phyloP scores from a whole-genome alignment of 1,140 invertebrate genomes.

The Euwallacea similis region DNA sequence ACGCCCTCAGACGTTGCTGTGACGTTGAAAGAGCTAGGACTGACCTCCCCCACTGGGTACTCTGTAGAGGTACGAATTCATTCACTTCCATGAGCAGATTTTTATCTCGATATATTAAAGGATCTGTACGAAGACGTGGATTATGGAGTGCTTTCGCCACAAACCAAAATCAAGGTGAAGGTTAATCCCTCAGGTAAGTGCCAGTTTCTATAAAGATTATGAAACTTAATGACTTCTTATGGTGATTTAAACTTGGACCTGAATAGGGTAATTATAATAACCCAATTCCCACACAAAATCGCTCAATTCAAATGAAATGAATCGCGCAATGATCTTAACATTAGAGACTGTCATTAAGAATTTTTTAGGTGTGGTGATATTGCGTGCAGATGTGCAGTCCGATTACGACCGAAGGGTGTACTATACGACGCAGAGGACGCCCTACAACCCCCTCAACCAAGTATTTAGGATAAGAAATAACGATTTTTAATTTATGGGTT shows the following conservation, averaged over 20 bases:
- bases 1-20: conserved; percentile 87
- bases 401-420: conserved; percentile 60
- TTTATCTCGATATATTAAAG: conserved; percentile 55
- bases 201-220: too few species aligned
- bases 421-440: conserved; percentile 58
- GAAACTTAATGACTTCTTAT: neutral
- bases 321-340: neutral
- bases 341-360: neutral
- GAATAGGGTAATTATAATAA: neutral
- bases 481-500: conserved; percentile 44
- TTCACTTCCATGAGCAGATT: neutral
- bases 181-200: conserved; percentile 87
- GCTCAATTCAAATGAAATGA: neutral
- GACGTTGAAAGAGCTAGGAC: conserved; percentile 78
- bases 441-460: conserved; percentile 65
- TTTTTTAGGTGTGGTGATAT: conserved; percentile 72
- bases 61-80: conserved; percentile 70
- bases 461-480: conserved; percentile 58
- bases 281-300: neutral
- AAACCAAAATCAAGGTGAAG: conserved; percentile 88
- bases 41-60: conserved; percentile 78
- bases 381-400: conserved; percentile 76
- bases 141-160: conserved; percentile 78
- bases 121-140: conserved; percentile 85
- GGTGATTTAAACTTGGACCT: neutral